Evolutionary conservation across 30 jellyfish, hydroid and myxozoan species (phyloP), one percentile per base, ranked within the genome.

Genomic region (Rhopilema esculentum): DNA sequence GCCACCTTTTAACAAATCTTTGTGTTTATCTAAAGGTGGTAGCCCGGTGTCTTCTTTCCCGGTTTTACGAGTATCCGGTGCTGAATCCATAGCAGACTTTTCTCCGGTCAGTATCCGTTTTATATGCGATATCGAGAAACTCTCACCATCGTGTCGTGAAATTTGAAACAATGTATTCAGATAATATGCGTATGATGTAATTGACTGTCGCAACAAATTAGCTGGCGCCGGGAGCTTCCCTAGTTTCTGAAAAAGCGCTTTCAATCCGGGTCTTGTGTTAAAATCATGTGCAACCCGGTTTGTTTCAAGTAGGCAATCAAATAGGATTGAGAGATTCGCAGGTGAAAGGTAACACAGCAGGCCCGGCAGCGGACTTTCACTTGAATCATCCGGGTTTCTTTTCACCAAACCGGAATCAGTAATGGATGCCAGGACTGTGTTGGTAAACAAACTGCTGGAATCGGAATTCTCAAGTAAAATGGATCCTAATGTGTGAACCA

Each of bases 121-220:
- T 29, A 91, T 95, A 88, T 89, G 97, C 26, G 99, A 95, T 33
- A 95, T 95, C 32, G 99, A 95, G 50, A 95, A 89, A 27, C 81
- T 79, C 64, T 95, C 99, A 0, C 99, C 99, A 64, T 95, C 99
- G 66, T 95, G 97, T 25, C 97, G 89, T 0, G 99, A 95, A 31
- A 95, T 95, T 66, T 95, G 99, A 72, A 95, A 95, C 78, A 95
- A 50, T 16, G 99, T 95, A 74, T 95, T 95, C 82, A 95, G 90
- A 61, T 95, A 95, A 83, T 84, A 90, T 12, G 99, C 99, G 82
- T 88, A 90, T 8, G 99, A 80, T 27, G 97, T 95, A 6, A 95
- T 95, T 27, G 99, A 90, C 84, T 90, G 97, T 25, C 99, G 97
- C 31, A 95, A 77, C 52, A 95, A 68, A 85, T 95, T 95, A 8